Conservation (phyloP, 2,797 vertebrate species). For the Notolabrus celidotus region DNA sequence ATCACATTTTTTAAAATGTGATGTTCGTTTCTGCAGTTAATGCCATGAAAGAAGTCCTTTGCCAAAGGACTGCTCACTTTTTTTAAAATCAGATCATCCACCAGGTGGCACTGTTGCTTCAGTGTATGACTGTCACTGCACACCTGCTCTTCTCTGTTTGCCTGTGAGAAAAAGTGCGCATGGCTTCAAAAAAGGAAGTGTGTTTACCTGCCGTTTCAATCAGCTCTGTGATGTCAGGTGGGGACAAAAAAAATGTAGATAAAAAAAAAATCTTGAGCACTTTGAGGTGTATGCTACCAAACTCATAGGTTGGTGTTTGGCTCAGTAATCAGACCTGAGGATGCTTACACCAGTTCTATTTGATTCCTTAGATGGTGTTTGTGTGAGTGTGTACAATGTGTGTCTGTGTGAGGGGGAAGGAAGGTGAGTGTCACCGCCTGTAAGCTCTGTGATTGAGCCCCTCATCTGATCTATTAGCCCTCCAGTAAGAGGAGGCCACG, state of each 20-base stretch:
- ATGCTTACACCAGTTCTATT: constrained; percentile 17
- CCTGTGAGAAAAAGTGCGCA: not conserved
- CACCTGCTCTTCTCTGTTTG: constrained; percentile 11
- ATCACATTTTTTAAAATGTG: no score
- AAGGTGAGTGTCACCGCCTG: not conserved
- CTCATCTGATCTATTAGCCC: constrained; percentile 48
- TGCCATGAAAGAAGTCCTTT: no score
- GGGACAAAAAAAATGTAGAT: not conserved
- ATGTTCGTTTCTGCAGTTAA: no score
- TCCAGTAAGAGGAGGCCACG: constrained; percentile 38
- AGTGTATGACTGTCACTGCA: constrained; percentile 2
- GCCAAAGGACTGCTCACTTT: no score
- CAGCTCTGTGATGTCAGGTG: constrained; percentile 19
- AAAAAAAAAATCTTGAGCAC: not conserved
- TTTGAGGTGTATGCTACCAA: not conserved
- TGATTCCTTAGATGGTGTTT: constrained; percentile 13
- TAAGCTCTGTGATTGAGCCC: constrained; percentile 23
- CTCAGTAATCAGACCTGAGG: constrained; percentile 39
- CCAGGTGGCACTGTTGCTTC: constrained; percentile 82
- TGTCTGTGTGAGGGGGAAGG: not conserved
- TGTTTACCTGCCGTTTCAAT: constrained; percentile 41
- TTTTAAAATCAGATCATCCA: constrained; percentile 43
- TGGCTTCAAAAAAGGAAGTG: not conserved
- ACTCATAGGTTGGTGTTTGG: constrained; percentile 23
- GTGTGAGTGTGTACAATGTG: constrained; percentile 16